A percentile compares a stretch with the other conserved stretches of the same genome.
Conservation (phyloP, 2,888 invertebrate species). For the Chouioia cunea region DNA sequence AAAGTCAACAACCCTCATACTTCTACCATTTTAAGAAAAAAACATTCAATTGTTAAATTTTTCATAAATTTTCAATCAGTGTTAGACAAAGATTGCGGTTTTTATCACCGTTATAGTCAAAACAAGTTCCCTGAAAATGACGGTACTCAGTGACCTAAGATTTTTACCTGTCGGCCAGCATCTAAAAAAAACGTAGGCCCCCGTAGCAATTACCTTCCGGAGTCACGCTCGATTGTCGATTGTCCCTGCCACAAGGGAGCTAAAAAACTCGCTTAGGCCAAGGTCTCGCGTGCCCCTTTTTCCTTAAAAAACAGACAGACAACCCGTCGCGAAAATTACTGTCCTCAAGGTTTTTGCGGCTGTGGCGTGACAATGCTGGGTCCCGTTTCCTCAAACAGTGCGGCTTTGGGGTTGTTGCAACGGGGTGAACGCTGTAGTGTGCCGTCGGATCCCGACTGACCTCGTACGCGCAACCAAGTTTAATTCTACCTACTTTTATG, state of each 20-base stretch:
- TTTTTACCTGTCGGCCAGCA: conserved; percentile 27
- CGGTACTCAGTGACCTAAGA: not conserved
- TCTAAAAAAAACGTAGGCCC: not conserved
- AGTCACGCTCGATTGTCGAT: conserved; percentile 39
- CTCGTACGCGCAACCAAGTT: conserved; percentile 6
- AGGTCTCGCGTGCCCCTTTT: not conserved
- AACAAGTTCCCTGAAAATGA: too few species aligned
- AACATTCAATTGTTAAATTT: too few species aligned
- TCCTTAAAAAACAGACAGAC: conserved; percentile 46
- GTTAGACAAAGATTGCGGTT: too few species aligned
- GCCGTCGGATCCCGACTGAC: conserved; percentile 10
- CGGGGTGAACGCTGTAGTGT: conserved; percentile 55
- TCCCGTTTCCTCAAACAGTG: conserved; percentile 66
- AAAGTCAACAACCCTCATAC: too few species aligned
- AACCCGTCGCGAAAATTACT: conserved; percentile 57
- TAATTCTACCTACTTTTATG: conserved; percentile 14
- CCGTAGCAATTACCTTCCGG: conserved; percentile 33
- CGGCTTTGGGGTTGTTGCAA: conserved; percentile 67
- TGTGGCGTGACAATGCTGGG: conserved; percentile 52
- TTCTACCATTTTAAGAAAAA: too few species aligned
- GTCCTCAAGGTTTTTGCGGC: conserved; percentile 62
- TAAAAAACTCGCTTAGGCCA: conserved; percentile 35
- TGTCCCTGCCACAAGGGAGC: not conserved
- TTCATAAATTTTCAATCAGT: too few species aligned
- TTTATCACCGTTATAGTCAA: too few species aligned